Evolutionary conservation across 2,113 vertebrate genomes (phyloP), one percentile per base, ranked within the genome.

Genomic region (Apteryx mantelli): DNA sequence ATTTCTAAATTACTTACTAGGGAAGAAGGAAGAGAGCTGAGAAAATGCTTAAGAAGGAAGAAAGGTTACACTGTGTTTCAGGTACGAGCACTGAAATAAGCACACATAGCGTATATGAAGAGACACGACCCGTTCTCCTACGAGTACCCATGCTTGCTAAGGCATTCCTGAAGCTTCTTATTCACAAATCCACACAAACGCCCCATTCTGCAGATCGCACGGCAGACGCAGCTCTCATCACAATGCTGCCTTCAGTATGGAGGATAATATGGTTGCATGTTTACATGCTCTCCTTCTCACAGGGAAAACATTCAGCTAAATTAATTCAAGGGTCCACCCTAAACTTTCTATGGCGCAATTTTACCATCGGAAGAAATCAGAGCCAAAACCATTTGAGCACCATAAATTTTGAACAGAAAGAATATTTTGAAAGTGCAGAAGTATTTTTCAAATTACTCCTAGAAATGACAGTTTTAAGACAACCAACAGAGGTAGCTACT

Each of bases 141-240:
- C 82, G 46, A 79, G n/a, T 25, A 78, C 40, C n/a, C 6, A 60
- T 42, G 61, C 46, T 89, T 14, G 13, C 61, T 64, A 66, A 85
- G 55, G 44, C 76, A 60, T 82, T 93, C 89, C 86, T 61, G 44
- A 91, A 88, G 94, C 74, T 71, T 91, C 66, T 78, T 84, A 87
- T 87, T 95, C 86, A 95, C 89, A 55, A 76, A 58, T 42, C 24
- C 44, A 75, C 13, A 71, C 55, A 95, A 97, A 46, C 55, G 79
- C 84, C 96, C 91, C 86, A 74, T 96, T 95, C 90, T 77, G 61
- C 66, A 94, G 94, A 82, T 36, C 32, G 58, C 75, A 53, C 11
- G 89, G 93, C 91, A 96, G 89, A 96, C 85, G 95, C 82, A 86
- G 83, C 64, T 74, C 26, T 44, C 64, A 63, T 10, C 83, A 88